Evolutionary conservation across 2,797 vertebrate species (phyloP).

Genomic region (Spea hammondii): DNA sequence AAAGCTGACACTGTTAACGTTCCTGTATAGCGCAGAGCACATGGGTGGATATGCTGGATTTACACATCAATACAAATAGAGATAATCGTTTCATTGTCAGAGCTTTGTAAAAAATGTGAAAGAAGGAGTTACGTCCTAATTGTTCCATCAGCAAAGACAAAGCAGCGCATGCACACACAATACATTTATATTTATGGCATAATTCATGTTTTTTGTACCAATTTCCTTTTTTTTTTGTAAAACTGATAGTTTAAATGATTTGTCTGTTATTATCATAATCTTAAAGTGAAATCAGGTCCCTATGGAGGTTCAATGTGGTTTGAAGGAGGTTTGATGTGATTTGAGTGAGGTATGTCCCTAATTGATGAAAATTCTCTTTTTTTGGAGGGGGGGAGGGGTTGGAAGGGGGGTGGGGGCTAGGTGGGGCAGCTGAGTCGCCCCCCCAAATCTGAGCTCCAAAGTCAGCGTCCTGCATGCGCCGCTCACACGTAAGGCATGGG

Average conservation of each 20-base stretch:
- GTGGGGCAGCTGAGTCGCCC: no score
- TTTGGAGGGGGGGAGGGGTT: background rate
- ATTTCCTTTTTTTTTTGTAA: no score
- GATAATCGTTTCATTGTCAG: background rate
- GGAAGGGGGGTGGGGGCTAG: no score
- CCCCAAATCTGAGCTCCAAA: conserved; percentile 54
- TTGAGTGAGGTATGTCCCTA: conserved; percentile 58
- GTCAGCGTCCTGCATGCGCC: conserved; percentile 54
- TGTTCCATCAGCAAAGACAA: no score
- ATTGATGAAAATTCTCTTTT: background rate
- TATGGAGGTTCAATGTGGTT: conserved; percentile 54
- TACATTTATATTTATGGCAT: no score
- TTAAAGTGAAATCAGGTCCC: no score
- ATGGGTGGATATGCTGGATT: background rate
- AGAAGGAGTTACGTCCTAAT: no score
- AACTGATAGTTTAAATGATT: background rate
- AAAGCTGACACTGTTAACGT: background rate
- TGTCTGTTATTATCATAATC: background rate
- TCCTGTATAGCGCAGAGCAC: background rate
- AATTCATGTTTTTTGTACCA: no score
- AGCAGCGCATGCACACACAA: no score
- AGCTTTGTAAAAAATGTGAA: no score
- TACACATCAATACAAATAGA: background rate
- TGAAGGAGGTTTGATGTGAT: conserved; percentile 54
- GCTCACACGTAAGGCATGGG: conserved; percentile 43